Percentiles rank a stretch among this genome's conserved stretches.
Conservation (phyloP, 2,888 invertebrate genomes). For the Athalia rosae region DNA sequence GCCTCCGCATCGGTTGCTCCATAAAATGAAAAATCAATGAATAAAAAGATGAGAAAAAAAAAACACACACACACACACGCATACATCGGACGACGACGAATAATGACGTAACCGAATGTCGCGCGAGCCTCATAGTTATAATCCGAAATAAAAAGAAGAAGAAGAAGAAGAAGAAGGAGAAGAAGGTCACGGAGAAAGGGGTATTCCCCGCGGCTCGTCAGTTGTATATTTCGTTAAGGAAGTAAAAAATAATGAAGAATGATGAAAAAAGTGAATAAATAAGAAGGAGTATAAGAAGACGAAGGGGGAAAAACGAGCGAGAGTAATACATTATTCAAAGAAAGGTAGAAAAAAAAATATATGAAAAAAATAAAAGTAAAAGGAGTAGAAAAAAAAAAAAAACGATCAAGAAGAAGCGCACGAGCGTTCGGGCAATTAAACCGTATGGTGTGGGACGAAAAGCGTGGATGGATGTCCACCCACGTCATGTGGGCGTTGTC, state of each 20-base stretch:
- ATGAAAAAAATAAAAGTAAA: no score
- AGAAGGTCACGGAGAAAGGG: conserved; percentile 16
- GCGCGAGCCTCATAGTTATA: not conserved
- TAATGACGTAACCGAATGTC: not conserved
- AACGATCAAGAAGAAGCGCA: not conserved
- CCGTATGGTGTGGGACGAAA: conserved; percentile 31
- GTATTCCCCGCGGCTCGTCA: conserved; percentile 30
- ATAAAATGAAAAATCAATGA: no score
- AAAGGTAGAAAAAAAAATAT: not conserved
- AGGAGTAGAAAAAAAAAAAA: not conserved
- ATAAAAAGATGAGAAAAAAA: not conserved
- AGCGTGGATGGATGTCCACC: conserved; percentile 41
- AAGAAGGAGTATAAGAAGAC: no score
- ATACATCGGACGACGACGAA: not conserved
- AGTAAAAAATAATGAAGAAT: not conserved
- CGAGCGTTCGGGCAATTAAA: conserved; percentile 31
- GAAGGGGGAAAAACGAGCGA: no score
- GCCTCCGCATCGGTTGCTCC: no score
- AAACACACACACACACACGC: no score
- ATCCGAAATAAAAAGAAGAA: not conserved
- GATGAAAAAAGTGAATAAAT: no score
- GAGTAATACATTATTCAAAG: no score
- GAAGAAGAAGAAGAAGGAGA: not conserved
- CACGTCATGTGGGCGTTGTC: conserved; percentile 41
- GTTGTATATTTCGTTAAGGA: conserved; percentile 34